These are phyloP conservation scores for Corythucha ciliata DNA, from an alignment of 2,888 invertebrate genomes.

Conservation along the genomic window DNA sequence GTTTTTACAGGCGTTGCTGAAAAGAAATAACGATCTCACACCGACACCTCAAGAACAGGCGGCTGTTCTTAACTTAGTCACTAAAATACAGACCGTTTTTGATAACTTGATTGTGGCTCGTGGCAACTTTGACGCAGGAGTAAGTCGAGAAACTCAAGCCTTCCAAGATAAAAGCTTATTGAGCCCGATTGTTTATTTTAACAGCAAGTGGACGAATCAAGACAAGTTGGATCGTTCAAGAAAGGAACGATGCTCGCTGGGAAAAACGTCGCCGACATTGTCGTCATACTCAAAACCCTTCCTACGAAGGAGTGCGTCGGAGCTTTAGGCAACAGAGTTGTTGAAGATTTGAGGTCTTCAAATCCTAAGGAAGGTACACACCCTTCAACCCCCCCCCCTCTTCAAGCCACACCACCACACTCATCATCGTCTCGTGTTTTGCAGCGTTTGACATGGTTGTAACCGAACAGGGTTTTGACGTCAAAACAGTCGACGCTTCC, in stretches of 20 bases:
- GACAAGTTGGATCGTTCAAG: conserved; percentile 95
- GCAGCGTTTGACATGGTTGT: conserved; percentile 37
- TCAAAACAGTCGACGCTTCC: conserved; percentile 72
- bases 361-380: conserved; percentile 54
- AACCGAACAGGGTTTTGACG: conserved; percentile 74
- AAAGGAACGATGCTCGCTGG: conserved; percentile 96
- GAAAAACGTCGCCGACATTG: conserved; percentile 91
- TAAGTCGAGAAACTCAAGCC: conserved; percentile 49
- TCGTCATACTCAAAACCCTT: conserved; percentile 89
- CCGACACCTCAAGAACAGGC: conserved; percentile 86
- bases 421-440: too few species aligned
- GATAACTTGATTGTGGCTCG: conserved; percentile 92
- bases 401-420: too few species aligned
- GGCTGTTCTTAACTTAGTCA: conserved; percentile 83
- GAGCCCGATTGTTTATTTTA: conserved; percentile 25
- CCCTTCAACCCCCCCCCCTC: too few species aligned
- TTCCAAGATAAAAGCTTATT: background rate
- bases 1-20: conserved; percentile 65
- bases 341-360: conserved; percentile 72
- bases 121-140: conserved; percentile 88
- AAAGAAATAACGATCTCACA: conserved; percentile 83
- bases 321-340: conserved; percentile 76
- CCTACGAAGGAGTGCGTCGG: conserved; percentile 94
- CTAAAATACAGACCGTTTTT: conserved; percentile 87
- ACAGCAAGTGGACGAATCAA: conserved; percentile 84